A percentile compares a stretch with the other conserved stretches of the same genome.
phyloP scores from a whole-genome alignment of 2,113 vertebrate species.

The Ellobius talpinus region DNA sequence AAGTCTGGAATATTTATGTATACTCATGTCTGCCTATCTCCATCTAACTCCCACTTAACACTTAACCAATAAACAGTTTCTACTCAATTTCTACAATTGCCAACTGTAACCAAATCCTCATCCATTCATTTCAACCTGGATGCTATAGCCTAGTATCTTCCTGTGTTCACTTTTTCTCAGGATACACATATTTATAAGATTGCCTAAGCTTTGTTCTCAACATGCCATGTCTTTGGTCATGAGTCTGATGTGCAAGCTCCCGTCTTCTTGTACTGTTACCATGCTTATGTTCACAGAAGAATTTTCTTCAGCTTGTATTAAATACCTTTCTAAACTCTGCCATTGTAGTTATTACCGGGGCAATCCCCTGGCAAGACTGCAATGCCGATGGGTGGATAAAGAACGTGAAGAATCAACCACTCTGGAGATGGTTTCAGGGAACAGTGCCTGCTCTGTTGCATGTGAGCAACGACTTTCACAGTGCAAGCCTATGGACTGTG shows the following conservation, averaged over 20 bases:
- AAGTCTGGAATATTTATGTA: neutral
- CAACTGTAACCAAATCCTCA: neutral
- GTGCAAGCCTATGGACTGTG: neutral
- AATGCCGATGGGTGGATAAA: neutral
- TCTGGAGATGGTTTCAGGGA: neutral
- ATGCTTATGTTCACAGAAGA: neutral
- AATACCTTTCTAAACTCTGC: neutral
- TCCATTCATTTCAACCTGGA: neutral
- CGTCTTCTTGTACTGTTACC: neutral
- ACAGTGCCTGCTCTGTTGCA: neutral
- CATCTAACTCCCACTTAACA: neutral
- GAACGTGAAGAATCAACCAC: neutral
- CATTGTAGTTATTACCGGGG: neutral
- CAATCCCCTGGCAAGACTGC: neutral
- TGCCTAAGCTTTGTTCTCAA: neutral
- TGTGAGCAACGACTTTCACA: too few species aligned
- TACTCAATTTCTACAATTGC: conserved; percentile 12
- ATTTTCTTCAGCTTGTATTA: neutral
- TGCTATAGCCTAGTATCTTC: neutral
- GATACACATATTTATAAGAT: neutral
- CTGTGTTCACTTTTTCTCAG: neutral
- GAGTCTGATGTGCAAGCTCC: neutral
- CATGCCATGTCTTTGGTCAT: neutral
- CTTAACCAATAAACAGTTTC: neutral
- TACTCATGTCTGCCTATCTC: neutral